A percentile compares a stretch with the other conserved stretches of the same genome.
Evolutionary conservation across 2,888 invertebrate genomes (phyloP).

Genomic region (Aporophyla nigra): DNA sequence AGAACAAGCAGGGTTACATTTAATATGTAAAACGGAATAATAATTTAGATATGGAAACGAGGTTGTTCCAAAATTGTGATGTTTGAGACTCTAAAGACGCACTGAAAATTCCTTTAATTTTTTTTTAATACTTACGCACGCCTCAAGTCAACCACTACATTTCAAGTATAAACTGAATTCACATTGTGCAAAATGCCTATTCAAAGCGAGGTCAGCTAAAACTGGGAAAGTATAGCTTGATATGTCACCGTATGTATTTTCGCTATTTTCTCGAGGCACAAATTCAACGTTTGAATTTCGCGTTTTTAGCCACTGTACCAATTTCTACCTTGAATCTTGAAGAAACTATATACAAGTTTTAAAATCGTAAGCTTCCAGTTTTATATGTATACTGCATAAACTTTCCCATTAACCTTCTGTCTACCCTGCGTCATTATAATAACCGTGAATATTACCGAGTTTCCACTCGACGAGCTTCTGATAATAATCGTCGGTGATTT

Average conservation of each 20-base stretch:
- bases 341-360: background rate
- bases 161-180: too few relatives aligned
- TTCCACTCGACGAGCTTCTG: slow-evolving; percentile 55
- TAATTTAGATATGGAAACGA: background rate
- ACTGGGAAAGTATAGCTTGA: too few relatives aligned
- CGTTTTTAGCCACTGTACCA: too few relatives aligned
- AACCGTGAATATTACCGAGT: slow-evolving; percentile 69
- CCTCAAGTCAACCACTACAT: too few relatives aligned
- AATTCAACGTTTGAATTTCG: background rate
- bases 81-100: too few relatives aligned
- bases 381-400: too few relatives aligned
- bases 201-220: too few relatives aligned
- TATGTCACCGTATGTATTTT: background rate
- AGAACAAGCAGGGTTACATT: background rate
- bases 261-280: background rate
- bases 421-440: slow-evolving; percentile 31
- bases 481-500: slow-evolving; percentile 64
- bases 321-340: background rate
- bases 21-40: background rate
- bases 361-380: background rate
- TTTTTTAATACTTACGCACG: too few relatives aligned
- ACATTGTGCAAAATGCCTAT: too few relatives aligned
- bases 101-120: too few relatives aligned
- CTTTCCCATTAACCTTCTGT: slow-evolving; percentile 39
- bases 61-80: background rate